These are phyloP conservation scores for Gorsachius magnificus DNA, from an alignment of 2,797 vertebrate genomes.

Conservation along the genomic window DNA sequence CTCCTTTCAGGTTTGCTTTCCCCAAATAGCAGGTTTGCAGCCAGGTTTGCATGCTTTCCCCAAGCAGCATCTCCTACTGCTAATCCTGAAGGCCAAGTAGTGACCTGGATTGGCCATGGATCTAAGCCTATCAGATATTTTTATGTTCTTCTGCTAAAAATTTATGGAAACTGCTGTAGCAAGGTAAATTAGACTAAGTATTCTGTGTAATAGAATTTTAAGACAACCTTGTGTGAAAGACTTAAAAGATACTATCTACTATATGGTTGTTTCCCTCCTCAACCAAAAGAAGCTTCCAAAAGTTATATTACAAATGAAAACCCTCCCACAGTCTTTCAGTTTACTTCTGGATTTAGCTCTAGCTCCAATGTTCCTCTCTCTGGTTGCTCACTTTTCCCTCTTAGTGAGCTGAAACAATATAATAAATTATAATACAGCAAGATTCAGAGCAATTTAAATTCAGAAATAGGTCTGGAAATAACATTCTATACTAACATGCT, in stretches of 20 bases:
- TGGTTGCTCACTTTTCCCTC: accelerated
- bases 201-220: background rate
- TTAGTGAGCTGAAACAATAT: background rate
- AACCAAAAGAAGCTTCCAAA: background rate
- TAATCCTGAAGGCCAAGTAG: background rate
- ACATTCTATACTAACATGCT: background rate
- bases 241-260: background rate
- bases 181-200: background rate
- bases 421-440: background rate
- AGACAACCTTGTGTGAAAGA: background rate
- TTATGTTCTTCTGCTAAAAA: background rate
- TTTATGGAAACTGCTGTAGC: background rate
- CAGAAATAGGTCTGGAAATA: background rate
- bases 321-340: background rate
- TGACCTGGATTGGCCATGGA: too few relatives aligned
- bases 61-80: background rate
- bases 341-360: background rate
- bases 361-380: background rate
- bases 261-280: background rate
- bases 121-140: background rate
- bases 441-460: background rate
- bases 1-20: background rate
- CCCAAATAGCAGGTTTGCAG: accelerated
- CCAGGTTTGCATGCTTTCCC: background rate
- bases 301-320: background rate